These are phyloP conservation scores for Pseudococcus viburni DNA, from an alignment of 2,888 invertebrate species.

Conservation along the genomic window DNA sequence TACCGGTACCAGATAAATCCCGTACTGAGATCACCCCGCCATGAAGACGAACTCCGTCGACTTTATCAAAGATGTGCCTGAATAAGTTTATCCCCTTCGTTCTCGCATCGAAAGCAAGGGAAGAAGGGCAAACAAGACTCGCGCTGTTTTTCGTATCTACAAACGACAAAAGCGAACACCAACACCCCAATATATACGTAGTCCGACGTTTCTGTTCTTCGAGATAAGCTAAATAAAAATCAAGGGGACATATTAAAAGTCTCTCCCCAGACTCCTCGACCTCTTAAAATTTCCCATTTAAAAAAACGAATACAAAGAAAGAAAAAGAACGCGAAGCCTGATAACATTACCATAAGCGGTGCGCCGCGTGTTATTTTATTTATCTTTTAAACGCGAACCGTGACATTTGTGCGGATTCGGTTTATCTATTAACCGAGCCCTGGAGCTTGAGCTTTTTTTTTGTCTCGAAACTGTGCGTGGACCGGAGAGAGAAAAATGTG, in stretches of 20 bases:
- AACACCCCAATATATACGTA: constrained; percentile 54
- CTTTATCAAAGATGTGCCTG: constrained; percentile 66
- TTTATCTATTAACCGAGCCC: constrained; percentile 15
- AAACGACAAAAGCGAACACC: constrained; percentile 50
- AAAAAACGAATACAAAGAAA: constrained; percentile 59
- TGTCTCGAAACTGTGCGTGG: not conserved
- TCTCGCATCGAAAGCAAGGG: constrained; percentile 10
- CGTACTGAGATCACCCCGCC: constrained; percentile 59
- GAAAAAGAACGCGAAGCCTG: constrained; percentile 66
- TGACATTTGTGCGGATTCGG: constrained; percentile 59
- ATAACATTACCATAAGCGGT: constrained; percentile 66
- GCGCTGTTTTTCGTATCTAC: constrained; percentile 54
- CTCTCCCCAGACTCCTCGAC: constrained; percentile 62
- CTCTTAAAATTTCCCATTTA: constrained; percentile 64
- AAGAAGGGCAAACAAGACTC: constrained; percentile 60
- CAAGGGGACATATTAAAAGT: constrained; percentile 65
- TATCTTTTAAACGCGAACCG: constrained; percentile 66
- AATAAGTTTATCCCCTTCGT: constrained; percentile 64
- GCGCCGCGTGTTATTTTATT: constrained; percentile 67
- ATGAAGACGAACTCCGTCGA: constrained; percentile 56
- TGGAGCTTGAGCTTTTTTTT: not conserved
- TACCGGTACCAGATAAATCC: constrained; percentile 65
- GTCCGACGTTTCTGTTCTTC: constrained; percentile 53
- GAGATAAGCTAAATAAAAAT: constrained; percentile 66
- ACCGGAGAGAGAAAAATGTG: not conserved